These are phyloP conservation scores for Microctonus hyperodae DNA, from an alignment of 2,888 invertebrate genomes.

Conservation along the genomic window DNA sequence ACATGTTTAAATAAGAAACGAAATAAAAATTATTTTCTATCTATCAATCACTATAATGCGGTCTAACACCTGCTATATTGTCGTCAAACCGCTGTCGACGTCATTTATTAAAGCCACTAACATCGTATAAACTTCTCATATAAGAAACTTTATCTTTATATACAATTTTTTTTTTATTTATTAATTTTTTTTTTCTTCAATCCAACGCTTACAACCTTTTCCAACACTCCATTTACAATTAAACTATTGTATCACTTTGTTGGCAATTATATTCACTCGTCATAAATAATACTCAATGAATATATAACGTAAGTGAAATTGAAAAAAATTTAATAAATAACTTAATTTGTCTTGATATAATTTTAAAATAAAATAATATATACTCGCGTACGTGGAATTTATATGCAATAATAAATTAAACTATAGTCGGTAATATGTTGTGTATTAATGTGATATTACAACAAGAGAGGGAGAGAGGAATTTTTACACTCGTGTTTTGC, in stretches of 20 bases:
- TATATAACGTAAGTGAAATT: too few relatives aligned
- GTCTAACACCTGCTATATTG: conserved; percentile 19
- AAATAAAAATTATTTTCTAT: neutral
- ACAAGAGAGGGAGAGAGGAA: neutral
- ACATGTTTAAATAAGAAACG: too few relatives aligned
- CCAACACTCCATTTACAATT: too few relatives aligned
- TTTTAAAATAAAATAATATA: neutral
- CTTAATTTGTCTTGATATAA: neutral
- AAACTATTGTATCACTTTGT: neutral
- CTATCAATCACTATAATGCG: neutral
- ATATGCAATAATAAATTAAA: neutral
- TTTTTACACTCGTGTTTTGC: conserved; percentile 42
- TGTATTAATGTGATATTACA: neutral
- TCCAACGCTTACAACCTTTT: too few relatives aligned
- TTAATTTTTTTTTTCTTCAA: neutral
- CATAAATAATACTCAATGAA: neutral
- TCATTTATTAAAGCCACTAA: conserved; percentile 10
- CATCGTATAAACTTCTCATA: neutral
- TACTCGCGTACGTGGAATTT: neutral
- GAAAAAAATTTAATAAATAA: too few relatives aligned
- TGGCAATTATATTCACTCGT: neutral
- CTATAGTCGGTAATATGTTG: neutral
- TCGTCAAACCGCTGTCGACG: conserved; percentile 19
- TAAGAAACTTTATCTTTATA: neutral
- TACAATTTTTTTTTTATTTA: neutral